These are phyloP conservation scores for Ectemnius cavifrons DNA, from an alignment of 2,888 invertebrate genomes.

Conservation along the genomic window DNA sequence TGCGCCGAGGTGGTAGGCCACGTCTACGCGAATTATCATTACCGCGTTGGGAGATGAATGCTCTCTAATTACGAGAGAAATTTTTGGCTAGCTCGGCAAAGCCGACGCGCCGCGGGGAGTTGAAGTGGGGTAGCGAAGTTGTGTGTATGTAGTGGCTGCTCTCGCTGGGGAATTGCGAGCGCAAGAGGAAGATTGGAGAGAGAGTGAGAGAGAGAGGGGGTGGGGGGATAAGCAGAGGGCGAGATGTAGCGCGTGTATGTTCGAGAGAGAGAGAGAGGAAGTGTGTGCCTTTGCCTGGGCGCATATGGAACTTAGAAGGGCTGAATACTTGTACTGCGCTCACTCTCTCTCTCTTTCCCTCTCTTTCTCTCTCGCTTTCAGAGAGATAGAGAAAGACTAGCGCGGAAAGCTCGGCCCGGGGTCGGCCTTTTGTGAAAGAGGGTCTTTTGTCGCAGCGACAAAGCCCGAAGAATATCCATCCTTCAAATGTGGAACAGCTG, in stretches of 20 bases:
- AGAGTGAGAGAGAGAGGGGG: slow-evolving; percentile 15
- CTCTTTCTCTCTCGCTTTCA: not conserved
- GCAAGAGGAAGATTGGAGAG: slow-evolving; percentile 16
- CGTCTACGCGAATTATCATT: slow-evolving; percentile 36
- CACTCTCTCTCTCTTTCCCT: slow-evolving; percentile 2
- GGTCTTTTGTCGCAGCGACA: slow-evolving; percentile 71
- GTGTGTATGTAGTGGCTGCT: not conserved
- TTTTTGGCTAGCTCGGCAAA: slow-evolving; percentile 22
- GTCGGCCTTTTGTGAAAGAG: slow-evolving; percentile 70
- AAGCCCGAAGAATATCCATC: slow-evolving; percentile 76
- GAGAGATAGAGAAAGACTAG: slow-evolving; percentile 43
- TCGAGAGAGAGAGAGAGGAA: not conserved
- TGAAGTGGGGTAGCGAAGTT: not conserved
- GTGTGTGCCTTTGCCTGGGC: slow-evolving; percentile 21
- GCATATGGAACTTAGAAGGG: slow-evolving; percentile 56
- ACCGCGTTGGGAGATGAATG: slow-evolving; percentile 10
- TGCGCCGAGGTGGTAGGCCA: no score
- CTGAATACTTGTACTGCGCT: slow-evolving; percentile 50
- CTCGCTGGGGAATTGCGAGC: not conserved
- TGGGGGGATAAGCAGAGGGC: not conserved
- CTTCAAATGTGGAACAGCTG: slow-evolving; percentile 78
- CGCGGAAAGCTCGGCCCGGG: slow-evolving; percentile 62
- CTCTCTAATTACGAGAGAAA: slow-evolving; percentile 32
- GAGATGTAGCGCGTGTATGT: not conserved
- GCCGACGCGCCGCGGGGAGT: not conserved